Percentiles rank a stretch among this genome's conserved stretches.
phyloP scores from a whole-genome alignment of 35 echinoderm and acorn worm genomes.

The Eucidaris tribuloides region DNA sequence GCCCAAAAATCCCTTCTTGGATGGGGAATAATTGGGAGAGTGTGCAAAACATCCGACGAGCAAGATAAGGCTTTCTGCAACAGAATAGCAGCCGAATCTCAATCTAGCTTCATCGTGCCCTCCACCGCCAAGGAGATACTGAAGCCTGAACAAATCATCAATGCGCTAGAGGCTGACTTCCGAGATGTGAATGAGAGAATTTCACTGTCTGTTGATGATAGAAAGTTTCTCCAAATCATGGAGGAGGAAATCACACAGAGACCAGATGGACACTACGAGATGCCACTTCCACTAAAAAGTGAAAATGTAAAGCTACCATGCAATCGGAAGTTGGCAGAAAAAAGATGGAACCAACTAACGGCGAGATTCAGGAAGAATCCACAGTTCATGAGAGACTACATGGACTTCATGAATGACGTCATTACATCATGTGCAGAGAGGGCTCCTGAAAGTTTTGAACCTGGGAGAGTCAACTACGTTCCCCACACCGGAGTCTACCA shows the following conservation, averaged over 20 bases:
- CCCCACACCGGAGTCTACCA: conserved; percentile 72
- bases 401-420: conserved; percentile 36
- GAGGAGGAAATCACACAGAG: neutral
- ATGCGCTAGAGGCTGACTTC: conserved; percentile 42
- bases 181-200: neutral
- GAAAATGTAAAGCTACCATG: conserved; percentile 22
- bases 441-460: neutral
- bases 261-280: conserved; percentile 51
- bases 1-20: conserved; percentile 34
- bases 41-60: neutral
- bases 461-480: conserved; percentile 50
- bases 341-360: conserved; percentile 18
- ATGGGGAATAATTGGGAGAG: conserved; percentile 46
- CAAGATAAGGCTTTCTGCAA: neutral
- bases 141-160: neutral
- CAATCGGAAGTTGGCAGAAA: conserved; percentile 14
- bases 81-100: neutral
- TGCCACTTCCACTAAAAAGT: conserved; percentile 28
- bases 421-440: conserved; percentile 28
- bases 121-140: conserved; percentile 4
- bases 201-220: conserved; percentile 7
- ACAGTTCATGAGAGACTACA: conserved; percentile 22
- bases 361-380: conserved; percentile 26
- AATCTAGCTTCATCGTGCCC: neutral
- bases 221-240: neutral